Evolutionary conservation across 2,113 vertebrate genomes (phyloP).

Genomic region (Tricholaema leucomelas): DNA sequence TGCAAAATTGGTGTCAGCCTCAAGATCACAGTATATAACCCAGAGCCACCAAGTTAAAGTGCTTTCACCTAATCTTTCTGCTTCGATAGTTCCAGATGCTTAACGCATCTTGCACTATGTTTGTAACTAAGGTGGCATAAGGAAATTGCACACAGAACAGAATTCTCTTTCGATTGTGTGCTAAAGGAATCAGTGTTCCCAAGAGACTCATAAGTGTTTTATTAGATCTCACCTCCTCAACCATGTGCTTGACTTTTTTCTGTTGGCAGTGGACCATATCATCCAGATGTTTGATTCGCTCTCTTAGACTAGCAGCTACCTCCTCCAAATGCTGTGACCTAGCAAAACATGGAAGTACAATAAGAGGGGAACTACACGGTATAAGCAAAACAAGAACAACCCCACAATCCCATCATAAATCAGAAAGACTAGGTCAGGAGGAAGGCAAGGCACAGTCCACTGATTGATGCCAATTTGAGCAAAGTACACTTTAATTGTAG

Average conservation of each 20-base stretch:
- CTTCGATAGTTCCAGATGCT: background rate
- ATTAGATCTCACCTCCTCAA: slow-evolving; percentile 88
- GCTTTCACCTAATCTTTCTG: background rate
- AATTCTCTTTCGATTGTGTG: background rate
- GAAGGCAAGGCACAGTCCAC: background rate
- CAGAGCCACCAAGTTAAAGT: background rate
- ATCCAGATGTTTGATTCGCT: slow-evolving; percentile 93
- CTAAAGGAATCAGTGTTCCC: background rate
- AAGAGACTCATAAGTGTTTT: background rate
- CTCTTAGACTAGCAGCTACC: slow-evolving; percentile 83
- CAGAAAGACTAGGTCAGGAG: background rate
- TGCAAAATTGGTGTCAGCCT: background rate
- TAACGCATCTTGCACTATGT: background rate
- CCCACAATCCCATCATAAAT: background rate
- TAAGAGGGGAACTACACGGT: background rate
- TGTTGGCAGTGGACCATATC: slow-evolving; percentile 99
- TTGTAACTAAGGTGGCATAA: background rate
- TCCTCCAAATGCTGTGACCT: slow-evolving; percentile 87
- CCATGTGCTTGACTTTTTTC: slow-evolving; percentile 97
- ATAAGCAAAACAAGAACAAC: background rate
- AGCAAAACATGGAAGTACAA: background rate
- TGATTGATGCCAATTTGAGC: background rate
- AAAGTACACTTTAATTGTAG: background rate
- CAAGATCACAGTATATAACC: background rate
- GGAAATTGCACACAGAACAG: background rate